Evolutionary conservation across 2,888 invertebrate genomes (phyloP), one percentile per base, ranked within the genome.

Genomic region (Agrilus biguttatus): DNA sequence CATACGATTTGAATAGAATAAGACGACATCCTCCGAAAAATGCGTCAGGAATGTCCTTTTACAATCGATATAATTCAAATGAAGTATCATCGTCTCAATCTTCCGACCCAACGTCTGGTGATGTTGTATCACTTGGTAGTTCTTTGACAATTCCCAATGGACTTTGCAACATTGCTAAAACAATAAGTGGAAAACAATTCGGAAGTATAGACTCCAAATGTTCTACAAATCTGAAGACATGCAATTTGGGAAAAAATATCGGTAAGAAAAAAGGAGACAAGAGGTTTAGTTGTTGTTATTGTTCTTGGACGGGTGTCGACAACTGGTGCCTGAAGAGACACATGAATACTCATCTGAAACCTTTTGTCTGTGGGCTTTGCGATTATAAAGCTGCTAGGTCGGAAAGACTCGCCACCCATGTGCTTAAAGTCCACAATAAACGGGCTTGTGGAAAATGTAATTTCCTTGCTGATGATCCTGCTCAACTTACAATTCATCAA

Each of bases 301-400:
- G 91, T 66, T 76, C 89, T 17, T 91, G 90, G 90, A 84, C 86
- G 34, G 91, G 91, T 17, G 88, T 86, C 44, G 91, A 91, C 68
- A 90, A 90, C 64, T 92, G 91, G 91, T 90, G 90, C 58, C 72
- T 91, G 46, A 90, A 91, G 65, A 76, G 91, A 38, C 91, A 92
- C 64, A 75, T 91, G 57, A 91, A 91, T 70, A 91, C 90, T 33
- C 91, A 92, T 66, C 75, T 90, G 61, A 91, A 91, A 68, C 90
- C 90, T 37, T 92, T 87, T 65, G 82, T 86, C 43, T 92, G 91
- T 65, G 80, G 83, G 54, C 73, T 91, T 42, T 92, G 91, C 69
- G 90, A 91, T 65, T 92, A 91, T 70, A 91, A 90, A 71, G 91
- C 91, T 45, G 91, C 91, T 44, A 76, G 91, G 53, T 86, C 89